Evolutionary conservation across 1,140 invertebrate genomes (phyloP).

Genomic region (Colletes gigas): DNA sequence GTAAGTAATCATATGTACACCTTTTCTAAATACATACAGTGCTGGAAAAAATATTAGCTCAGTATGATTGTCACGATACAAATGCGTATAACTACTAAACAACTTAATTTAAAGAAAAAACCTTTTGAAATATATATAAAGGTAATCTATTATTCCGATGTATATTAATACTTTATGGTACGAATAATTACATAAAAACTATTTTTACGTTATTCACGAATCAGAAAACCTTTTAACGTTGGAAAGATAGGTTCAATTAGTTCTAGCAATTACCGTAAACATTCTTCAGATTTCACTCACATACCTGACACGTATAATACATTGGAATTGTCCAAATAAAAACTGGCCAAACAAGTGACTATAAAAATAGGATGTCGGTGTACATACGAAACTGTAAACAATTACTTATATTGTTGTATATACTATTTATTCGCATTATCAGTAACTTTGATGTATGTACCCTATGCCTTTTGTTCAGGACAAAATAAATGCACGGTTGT

Average conservation of each 20-base stretch:
- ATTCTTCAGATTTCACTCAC: constrained; percentile 25
- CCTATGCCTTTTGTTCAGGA: not conserved
- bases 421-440: not conserved
- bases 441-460: not conserved
- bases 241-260: constrained; percentile 25
- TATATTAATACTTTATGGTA: not conserved
- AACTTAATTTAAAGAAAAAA: too few species aligned
- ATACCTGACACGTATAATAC: constrained; percentile 20
- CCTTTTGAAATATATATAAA: too few species aligned
- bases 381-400: constrained; percentile 5
- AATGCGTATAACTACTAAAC: too few species aligned
- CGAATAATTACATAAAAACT: constrained; percentile 1
- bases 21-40: not conserved
- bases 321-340: constrained; percentile 27
- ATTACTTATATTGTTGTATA: constrained; percentile 10
- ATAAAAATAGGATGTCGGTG: not conserved
- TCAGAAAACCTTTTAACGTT: not conserved
- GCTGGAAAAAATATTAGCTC: not conserved
- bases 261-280: constrained; percentile 22
- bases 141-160: not conserved
- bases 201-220: not conserved
- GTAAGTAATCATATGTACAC: not conserved
- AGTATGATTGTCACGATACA: too few species aligned
- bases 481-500: not conserved
- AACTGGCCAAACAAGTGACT: constrained; percentile 16